Base-by-base conservation (phyloP, 2,888 invertebrate genomes). In the Lobophora halterata region DNA sequence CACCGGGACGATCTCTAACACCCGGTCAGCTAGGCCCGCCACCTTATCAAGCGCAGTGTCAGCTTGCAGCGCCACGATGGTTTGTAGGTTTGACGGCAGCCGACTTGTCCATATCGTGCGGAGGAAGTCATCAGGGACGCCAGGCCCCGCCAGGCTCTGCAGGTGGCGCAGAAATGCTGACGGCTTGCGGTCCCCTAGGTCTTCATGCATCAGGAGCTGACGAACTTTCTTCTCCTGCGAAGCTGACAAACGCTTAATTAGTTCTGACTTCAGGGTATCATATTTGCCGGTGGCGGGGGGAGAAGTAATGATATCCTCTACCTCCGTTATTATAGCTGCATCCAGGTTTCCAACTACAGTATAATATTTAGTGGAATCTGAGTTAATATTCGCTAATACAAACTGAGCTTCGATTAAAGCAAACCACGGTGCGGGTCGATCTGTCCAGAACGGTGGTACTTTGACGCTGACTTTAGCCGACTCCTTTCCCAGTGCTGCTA, bases 21-120 rank as follows among this genome's bases (percentile, higher is more conserved):
- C 25, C 10, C 25, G 3, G 12, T 33, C 33, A 9, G 33, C 33
- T 5, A 33, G 33, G n/a, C n/a, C n/a, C n/a, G n/a, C n/a, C n/a
- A n/a, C n/a, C n/a, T n/a, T n/a, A n/a, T n/a, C n/a, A n/a, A n/a
- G n/a, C n/a, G 10, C 3, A 16, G 26, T 5, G 16, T 14, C 26
- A 4, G 26, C 9, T 10, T 28, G 28, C 3, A 18, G 7, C 2
- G 28, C 17, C 18, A 28, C 18, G 9, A 18, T 10, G 1, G 17
- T 28, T 17, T 18, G 28, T 26, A 16, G 30, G 38, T 46, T 13
- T 1, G 16, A 16, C 1, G 31, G 31, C 6, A 31, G 23, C 1
- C 31, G 31, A 7, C 23, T 31, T 16, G 23, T 16, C 31, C 31
- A 31, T n/a, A 31, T 31, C n/a, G 9, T 31, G 1, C 31, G 14